Evolutionary conservation across 2,797 vertebrate species (phyloP).

Genomic region (Miopithecus talapoin): DNA sequence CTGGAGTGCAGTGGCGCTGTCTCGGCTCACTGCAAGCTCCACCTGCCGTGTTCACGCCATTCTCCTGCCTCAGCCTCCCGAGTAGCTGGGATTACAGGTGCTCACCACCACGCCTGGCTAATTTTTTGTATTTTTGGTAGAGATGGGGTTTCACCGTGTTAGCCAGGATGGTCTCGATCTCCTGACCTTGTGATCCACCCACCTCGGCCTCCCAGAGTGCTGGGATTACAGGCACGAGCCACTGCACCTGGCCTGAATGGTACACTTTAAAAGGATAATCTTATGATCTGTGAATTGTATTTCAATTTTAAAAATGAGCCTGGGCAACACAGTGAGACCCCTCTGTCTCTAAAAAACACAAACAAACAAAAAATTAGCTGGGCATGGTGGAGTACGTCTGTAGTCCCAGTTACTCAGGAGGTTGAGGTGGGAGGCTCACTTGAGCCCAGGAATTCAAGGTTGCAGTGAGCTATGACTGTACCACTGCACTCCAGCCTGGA

Average conservation of each 20-base stretch:
- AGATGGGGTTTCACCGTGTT: too few species aligned
- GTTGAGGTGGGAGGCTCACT: background rate
- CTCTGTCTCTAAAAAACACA: background rate
- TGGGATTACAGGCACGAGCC: background rate
- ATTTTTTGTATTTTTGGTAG: too few species aligned
- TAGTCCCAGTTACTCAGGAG: background rate
- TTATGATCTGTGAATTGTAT: background rate
- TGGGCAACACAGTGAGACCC: background rate
- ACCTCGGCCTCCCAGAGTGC: too few species aligned
- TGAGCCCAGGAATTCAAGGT: background rate
- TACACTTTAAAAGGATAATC: background rate
- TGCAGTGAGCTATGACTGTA: too few species aligned
- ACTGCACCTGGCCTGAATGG: background rate
- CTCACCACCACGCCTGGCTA: too few species aligned
- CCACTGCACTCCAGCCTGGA: background rate
- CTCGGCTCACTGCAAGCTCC: too few species aligned
- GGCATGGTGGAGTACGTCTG: background rate
- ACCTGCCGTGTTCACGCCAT: too few species aligned
- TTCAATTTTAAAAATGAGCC: background rate
- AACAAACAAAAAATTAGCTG: background rate
- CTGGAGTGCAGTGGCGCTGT: too few species aligned
- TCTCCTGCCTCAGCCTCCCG: too few species aligned
- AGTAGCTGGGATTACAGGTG: too few species aligned
- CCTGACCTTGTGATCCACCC: too few species aligned
- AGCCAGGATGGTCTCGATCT: too few species aligned